A percentile compares a stretch with the other conserved stretches of the same genome.
Evolutionary conservation across 2,113 vertebrate species (phyloP).

Genomic region (Brachyhypopomus occidentalis): DNA sequence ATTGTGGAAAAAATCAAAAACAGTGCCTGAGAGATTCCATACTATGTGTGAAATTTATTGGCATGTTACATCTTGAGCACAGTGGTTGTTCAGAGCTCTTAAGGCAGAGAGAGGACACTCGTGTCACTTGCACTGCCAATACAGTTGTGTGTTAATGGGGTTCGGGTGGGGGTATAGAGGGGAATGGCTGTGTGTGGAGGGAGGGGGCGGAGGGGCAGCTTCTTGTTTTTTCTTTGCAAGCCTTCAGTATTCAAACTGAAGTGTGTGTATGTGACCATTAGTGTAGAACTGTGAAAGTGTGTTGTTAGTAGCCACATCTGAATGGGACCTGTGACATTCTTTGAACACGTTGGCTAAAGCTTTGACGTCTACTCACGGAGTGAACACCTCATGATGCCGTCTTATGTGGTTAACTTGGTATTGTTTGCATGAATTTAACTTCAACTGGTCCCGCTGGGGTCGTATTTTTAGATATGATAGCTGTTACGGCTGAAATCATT

Average conservation of each 20-base stretch:
- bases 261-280: neutral
- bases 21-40: neutral
- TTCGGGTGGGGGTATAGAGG: no score
- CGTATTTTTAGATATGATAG: neutral
- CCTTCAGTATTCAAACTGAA: neutral
- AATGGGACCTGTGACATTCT: constrained; percentile 11
- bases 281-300: constrained; percentile 23
- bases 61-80: neutral
- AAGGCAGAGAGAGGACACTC: constrained; percentile 4
- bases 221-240: neutral
- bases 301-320: neutral
- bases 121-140: neutral
- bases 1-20: neutral
- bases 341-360: neutral
- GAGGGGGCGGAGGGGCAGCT: neutral
- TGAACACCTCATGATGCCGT: constrained; percentile 35
- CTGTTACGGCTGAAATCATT: neutral
- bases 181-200: no score
- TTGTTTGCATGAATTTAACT: constrained; percentile 50
- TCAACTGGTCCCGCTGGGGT: neutral
- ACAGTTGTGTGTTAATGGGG: neutral
- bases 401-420: constrained; percentile 18
- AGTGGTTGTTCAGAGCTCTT: neutral
- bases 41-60: neutral
- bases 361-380: constrained; percentile 56